Conservation (phyloP, 2,113 vertebrate genomes). For the Phocoena phocoena region DNA sequence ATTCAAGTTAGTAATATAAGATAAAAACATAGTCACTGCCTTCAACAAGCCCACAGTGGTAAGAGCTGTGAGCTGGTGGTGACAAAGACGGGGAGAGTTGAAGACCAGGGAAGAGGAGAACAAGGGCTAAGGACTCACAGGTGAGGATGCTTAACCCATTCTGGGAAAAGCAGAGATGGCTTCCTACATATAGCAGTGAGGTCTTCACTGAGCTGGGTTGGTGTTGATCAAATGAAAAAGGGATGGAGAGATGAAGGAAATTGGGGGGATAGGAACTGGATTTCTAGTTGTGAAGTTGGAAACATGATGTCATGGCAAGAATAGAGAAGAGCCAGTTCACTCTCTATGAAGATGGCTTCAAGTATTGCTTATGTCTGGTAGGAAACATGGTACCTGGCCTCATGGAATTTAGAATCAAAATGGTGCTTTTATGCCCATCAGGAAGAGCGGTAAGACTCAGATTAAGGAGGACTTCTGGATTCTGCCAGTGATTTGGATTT, state of each 20-base stretch:
- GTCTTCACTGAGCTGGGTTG: neutral
- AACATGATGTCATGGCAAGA: neutral
- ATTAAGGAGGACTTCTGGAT: neutral
- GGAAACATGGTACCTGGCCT: neutral
- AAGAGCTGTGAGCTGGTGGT: neutral
- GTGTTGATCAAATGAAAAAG: neutral
- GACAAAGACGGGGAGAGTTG: neutral
- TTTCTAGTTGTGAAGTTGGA: neutral
- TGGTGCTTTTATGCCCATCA: neutral
- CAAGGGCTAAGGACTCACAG: too few species aligned
- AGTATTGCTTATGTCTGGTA: neutral
- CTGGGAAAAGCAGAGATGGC: neutral
- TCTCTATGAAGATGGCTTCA: neutral
- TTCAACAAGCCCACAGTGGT: neutral
- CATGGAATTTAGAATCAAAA: neutral
- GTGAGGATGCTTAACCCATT: neutral
- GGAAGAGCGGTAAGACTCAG: neutral
- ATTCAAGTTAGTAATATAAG: neutral
- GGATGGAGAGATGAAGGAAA: neutral
- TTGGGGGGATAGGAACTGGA: neutral
- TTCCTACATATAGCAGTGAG: neutral
- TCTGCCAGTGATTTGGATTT: neutral
- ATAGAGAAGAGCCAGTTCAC: neutral
- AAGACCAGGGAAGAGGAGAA: neutral
- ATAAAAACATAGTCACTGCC: neutral